Conservation (phyloP, 1,140 invertebrate species). For the Trichonephila clavipes region DNA sequence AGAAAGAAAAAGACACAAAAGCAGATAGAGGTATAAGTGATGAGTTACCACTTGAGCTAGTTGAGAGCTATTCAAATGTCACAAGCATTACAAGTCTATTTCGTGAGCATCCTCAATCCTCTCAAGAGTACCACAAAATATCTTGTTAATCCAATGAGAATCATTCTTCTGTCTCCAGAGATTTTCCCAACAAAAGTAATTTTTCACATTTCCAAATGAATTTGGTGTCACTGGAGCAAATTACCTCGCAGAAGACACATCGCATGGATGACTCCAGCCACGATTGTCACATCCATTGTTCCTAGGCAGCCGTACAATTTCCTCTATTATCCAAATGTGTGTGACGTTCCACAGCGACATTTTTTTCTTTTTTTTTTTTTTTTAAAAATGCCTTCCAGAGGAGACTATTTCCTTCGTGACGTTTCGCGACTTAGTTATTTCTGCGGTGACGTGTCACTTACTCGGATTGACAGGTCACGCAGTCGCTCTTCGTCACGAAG, state of each 20-base stretch:
- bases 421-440: constrained; percentile 55
- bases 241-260: neutral
- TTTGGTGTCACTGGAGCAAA: neutral
- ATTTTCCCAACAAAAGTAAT: constrained; percentile 21
- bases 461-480: constrained; percentile 42
- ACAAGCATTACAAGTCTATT: neutral
- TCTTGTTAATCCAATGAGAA: neutral
- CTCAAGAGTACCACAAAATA: neutral
- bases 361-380: neutral
- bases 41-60: too few species aligned
- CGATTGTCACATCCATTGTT: constrained; percentile 33
- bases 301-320: constrained; percentile 43
- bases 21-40: neutral
- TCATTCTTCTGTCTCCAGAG: neutral
- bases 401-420: neutral
- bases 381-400: neutral
- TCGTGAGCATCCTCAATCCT: neutral
- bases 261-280: constrained; percentile 24
- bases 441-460: constrained; percentile 65
- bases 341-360: neutral
- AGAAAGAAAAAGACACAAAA: neutral
- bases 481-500: neutral
- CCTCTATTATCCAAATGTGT: constrained; percentile 33
- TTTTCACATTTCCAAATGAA: constrained; percentile 12
- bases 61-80: neutral